A percentile compares a stretch with the other conserved stretches of the same genome.
Conservation (phyloP, 2,113 vertebrate genomes). For the Romanogobio albipinnatus region DNA sequence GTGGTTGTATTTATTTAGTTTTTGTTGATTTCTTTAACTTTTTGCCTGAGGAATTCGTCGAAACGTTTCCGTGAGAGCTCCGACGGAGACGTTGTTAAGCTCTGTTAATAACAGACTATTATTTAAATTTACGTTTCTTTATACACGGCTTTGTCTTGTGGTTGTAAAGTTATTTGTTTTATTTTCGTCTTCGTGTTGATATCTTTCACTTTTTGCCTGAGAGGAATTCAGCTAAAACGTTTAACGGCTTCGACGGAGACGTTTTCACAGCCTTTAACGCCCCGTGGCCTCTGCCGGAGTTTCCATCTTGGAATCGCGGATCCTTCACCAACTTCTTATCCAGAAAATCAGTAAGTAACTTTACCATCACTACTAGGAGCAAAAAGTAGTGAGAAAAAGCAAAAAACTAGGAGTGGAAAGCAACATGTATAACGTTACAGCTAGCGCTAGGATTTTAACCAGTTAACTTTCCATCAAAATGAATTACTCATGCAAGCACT, state of each 20-base stretch:
- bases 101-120: too few species aligned
- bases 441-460: background rate
- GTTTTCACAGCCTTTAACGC: background rate
- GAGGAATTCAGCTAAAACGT: background rate
- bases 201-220: conserved; percentile 2
- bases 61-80: conserved; percentile 1
- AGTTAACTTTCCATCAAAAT: background rate
- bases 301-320: background rate
- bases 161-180: background rate
- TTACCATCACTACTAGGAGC: background rate
- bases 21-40: background rate
- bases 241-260: background rate
- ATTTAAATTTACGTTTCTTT: too few species aligned
- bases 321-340: background rate
- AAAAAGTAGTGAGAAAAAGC: background rate
- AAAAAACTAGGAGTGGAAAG: background rate
- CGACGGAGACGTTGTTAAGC: background rate
- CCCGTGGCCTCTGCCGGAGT: background rate
- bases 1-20: background rate
- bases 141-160: too few species aligned
- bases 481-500: background rate
- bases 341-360: background rate
- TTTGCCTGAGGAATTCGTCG: conserved; percentile 2
- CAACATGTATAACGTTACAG: background rate
- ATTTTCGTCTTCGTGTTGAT: conserved; percentile 11